Evolutionary conservation across 2,888 invertebrate species (phyloP), one percentile per base, ranked within the genome.

Genomic region (Trachelus tabidus): DNA sequence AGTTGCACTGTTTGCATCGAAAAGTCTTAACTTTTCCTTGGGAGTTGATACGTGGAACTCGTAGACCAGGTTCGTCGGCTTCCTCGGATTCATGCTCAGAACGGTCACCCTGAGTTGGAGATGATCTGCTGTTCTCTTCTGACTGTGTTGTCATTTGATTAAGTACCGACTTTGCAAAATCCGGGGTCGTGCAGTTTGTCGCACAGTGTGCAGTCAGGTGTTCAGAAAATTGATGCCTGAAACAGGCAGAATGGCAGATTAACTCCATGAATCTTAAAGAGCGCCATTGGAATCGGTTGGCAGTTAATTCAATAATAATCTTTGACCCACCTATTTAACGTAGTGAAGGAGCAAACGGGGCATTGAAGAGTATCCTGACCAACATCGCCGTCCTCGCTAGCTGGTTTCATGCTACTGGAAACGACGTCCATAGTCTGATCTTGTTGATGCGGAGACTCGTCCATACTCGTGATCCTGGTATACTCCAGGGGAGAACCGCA

Each of bases 1-100:
- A 96, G 76, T 95, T 95, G 90, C 99, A 99, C 84, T 98, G 97
- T 89, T 98, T 98, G 92, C 99, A 99, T 88, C 96, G 96, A 92
- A 97, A 96, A 0, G 95, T 95, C 92, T 98, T 98, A 31, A 96
- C 94, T 93, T 97, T 97, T 30, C 96, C 96, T 85, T 97, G 95
- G 0, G 95, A 94, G 90, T 95, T 96, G 15, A 95, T 93, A n/a
- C 94, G 93, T 1, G 95, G 95, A 3, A 94, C 92, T 4, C 93
- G 91, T 0, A 94, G 90, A 0, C 93, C 94, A 3, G 94, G 94
- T 80, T 95, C 94, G 30, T 94, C 94, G 73, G 73, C 56, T 76
- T 92, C 89, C 11, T 90, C 89, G 68, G 81, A 85, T 33, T 91
- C 91, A 11, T 88, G 87, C 75, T 89, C 85, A n/a, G 85, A 86